A percentile compares a stretch with the other conserved stretches of the same genome.
Conservation (phyloP, 2,797 vertebrate species). For the Eulemur coronatus region DNA sequence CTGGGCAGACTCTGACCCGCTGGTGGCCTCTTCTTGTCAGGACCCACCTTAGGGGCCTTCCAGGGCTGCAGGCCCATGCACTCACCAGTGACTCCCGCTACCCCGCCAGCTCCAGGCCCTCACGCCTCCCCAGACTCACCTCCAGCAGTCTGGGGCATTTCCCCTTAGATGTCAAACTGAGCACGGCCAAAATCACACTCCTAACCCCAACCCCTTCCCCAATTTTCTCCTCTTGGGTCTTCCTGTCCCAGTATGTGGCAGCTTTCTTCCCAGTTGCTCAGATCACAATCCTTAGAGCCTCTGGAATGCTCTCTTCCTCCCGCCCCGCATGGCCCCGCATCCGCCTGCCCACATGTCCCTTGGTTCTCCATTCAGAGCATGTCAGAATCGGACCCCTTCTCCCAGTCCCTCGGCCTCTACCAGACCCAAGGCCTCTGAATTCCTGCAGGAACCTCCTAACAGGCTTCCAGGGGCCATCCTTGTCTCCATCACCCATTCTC, state of each 20-base stretch:
- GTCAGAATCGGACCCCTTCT: neutral
- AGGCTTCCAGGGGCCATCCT: neutral
- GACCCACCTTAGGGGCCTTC: rapidly evolving
- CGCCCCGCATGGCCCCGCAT: rapidly evolving
- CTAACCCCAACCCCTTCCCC: neutral
- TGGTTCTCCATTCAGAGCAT: neutral
- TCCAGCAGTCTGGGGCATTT: neutral
- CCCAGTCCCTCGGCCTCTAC: rapidly evolving
- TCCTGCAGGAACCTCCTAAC: neutral
- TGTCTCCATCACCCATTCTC: rapidly evolving
- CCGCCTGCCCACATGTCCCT: neutral
- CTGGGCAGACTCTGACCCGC: too few species aligned
- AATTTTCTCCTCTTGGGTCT: neutral
- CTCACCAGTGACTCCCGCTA: neutral
- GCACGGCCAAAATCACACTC: neutral
- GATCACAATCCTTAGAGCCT: neutral
- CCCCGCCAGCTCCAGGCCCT: neutral
- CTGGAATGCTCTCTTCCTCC: neutral
- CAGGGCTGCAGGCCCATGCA: neutral
- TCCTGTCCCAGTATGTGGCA: neutral
- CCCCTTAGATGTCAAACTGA: neutral
- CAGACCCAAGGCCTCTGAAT: rapidly evolving
- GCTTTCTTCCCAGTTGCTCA: neutral
- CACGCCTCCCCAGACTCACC: neutral
- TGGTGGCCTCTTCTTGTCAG: too few species aligned